These are phyloP conservation scores for Dicrostonyx torquatus DNA, from an alignment of 2,797 vertebrate genomes.

Conservation along the genomic window DNA sequence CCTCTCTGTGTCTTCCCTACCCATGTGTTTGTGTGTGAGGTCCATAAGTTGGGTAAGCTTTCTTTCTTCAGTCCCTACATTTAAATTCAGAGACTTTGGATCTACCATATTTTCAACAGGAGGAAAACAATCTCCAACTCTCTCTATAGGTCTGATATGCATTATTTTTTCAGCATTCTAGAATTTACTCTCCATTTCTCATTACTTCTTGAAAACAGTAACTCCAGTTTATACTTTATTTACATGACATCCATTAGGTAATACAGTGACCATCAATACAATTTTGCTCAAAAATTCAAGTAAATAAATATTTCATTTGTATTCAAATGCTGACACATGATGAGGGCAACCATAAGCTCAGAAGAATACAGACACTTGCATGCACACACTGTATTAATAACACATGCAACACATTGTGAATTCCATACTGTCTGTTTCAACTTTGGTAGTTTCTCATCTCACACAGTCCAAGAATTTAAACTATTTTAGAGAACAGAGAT, in stretches of 20 bases:
- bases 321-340: background rate
- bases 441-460: background rate
- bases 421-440: background rate
- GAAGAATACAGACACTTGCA: no score
- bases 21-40: background rate
- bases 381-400: background rate
- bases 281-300: background rate
- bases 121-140: background rate
- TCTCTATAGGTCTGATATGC: background rate
- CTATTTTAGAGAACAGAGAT: background rate
- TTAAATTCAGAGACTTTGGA: background rate
- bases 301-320: background rate
- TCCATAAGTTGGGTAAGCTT: background rate
- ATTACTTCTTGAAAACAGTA: background rate
- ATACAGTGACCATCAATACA: background rate
- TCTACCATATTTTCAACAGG: background rate
- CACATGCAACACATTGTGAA: background rate
- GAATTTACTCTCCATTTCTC: background rate
- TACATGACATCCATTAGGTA: background rate
- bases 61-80: background rate
- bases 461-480: background rate
- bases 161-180: background rate
- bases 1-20: background rate
- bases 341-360: background rate
- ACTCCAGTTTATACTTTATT: background rate